These are phyloP conservation scores for Lochmaea capreae DNA, from an alignment of 2,888 invertebrate genomes.

Conservation along the genomic window DNA sequence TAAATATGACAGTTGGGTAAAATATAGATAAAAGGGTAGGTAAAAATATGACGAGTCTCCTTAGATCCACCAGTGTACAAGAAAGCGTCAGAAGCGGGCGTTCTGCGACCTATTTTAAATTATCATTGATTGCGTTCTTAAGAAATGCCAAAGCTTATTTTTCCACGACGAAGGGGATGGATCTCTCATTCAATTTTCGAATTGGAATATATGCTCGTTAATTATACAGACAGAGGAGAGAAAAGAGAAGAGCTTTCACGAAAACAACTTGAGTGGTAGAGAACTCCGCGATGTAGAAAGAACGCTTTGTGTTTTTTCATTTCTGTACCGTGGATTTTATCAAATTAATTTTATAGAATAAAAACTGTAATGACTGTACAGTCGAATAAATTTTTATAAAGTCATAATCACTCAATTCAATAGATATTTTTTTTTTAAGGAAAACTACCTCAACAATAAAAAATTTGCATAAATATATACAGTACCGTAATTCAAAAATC, in stretches of 20 bases:
- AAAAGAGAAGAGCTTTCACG: conserved; percentile 17
- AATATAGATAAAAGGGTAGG: too few species aligned
- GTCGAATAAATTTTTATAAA: conserved; percentile 1
- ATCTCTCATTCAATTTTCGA: conserved; percentile 44
- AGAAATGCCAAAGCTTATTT: conserved; percentile 46
- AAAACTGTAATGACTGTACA: not conserved
- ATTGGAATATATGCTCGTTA: conserved; percentile 42
- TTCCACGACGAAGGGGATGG: conserved; percentile 38
- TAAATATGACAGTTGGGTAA: too few species aligned
- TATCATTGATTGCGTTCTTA: conserved; percentile 52
- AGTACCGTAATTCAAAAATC: too few species aligned
- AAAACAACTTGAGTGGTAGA: conserved; percentile 28
- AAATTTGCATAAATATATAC: too few species aligned
- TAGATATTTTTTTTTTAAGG: not conserved
- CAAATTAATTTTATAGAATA: conserved; percentile 16
- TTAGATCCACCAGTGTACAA: conserved; percentile 1
- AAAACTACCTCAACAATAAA: not conserved
- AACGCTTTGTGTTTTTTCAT: conserved; percentile 24
- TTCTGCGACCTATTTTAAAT: conserved; percentile 51
- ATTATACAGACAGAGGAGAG: conserved; percentile 40
- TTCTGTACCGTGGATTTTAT: not conserved
- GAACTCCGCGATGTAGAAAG: conserved; percentile 15
- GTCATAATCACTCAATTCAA: conserved; percentile 11
- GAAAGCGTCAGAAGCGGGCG: conserved; percentile 15
- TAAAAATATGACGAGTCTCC: not conserved